Evolutionary conservation across 2,888 invertebrate species (phyloP).

Genomic region (Lepidonotus clava): DNA sequence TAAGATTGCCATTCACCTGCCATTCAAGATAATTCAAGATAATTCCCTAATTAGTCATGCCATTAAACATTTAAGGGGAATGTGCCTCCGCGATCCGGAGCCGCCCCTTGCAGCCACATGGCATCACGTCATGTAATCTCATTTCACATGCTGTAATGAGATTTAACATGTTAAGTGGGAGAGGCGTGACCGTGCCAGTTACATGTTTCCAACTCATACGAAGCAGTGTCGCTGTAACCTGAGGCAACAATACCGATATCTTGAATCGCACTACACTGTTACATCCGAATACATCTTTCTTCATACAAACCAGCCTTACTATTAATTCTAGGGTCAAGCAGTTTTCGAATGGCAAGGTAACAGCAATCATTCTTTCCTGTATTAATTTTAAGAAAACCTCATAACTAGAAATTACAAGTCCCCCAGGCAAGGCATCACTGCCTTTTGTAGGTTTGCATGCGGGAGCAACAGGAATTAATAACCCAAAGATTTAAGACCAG

Average conservation of each 20-base stretch:
- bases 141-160: background rate
- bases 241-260: too few species aligned
- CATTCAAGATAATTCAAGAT: too few species aligned
- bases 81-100: too few species aligned
- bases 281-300: too few species aligned
- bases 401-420: background rate
- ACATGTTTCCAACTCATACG: too few species aligned
- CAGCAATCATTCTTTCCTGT: background rate
- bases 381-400: background rate
- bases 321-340: too few species aligned
- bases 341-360: too few species aligned
- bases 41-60: slow-evolving; percentile 13
- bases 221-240: too few species aligned
- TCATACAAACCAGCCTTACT: too few species aligned
- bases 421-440: background rate
- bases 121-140: background rate
- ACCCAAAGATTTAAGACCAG: background rate
- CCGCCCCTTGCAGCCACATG: background rate
- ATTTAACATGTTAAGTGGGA: slow-evolving; percentile 3
- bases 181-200: background rate
- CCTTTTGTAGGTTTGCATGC: background rate
- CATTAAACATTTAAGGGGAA: slow-evolving; percentile 17
- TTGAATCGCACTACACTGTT: too few species aligned
- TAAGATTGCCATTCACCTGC: too few species aligned
- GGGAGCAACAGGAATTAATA: background rate